phyloP scores from a whole-genome alignment of 2,888 invertebrate species.

The Cosmorhoe ocellata region DNA sequence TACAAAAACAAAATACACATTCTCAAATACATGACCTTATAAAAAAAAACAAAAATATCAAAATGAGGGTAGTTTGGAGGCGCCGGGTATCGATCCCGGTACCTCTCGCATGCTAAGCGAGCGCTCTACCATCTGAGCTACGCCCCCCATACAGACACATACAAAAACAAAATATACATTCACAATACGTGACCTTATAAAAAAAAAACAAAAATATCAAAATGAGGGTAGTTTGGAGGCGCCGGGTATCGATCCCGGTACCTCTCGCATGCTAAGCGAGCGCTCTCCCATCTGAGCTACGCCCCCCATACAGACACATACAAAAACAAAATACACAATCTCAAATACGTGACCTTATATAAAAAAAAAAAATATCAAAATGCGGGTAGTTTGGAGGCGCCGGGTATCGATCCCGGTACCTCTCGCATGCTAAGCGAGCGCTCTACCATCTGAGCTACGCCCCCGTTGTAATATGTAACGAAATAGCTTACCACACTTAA shows the following conservation, averaged over 20 bases:
- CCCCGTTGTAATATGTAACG: constrained; percentile 4
- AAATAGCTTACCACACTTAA: constrained; percentile 18
- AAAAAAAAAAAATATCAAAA: background rate
- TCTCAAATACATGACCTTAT: constrained; percentile 22
- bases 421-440: constrained; percentile 83
- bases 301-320: constrained; percentile 11
- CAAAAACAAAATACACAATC: too few relatives aligned
- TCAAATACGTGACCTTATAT: too few relatives aligned
- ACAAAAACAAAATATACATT: too few relatives aligned
- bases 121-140: constrained; percentile 80
- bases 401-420: constrained; percentile 72
- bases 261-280: constrained; percentile 83
- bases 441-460: constrained; percentile 75
- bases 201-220: background rate
- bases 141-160: constrained; percentile 16
- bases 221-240: constrained; percentile 41
- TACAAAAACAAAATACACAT: background rate
- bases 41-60: constrained; percentile 23
- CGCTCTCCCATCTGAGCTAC: constrained; percentile 78
- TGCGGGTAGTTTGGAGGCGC: constrained; percentile 45
- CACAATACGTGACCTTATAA: too few relatives aligned
- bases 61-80: constrained; percentile 39
- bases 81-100: constrained; percentile 67
- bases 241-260: constrained; percentile 69
- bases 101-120: constrained; percentile 83